Conservation (phyloP, 1,140 invertebrate genomes). For the Eupeodes corollae region DNA sequence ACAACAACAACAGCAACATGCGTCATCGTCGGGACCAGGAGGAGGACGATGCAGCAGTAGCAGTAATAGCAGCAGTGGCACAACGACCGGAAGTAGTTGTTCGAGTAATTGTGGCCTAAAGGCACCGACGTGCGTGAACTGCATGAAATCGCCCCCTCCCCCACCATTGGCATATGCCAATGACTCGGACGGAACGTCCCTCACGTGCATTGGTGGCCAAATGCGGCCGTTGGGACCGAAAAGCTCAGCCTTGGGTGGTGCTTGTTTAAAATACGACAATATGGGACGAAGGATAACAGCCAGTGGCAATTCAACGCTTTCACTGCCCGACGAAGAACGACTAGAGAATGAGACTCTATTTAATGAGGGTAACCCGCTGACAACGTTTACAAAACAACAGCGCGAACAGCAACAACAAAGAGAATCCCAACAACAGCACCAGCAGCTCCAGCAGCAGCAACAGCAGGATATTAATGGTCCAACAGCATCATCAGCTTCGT, state of each 20-base stretch:
- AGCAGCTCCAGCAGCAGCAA: slow-evolving; percentile 10
- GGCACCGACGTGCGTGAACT: slow-evolving; percentile 35
- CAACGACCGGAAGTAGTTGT: not conserved
- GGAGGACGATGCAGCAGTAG: slow-evolving; percentile 9
- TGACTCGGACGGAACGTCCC: not conserved
- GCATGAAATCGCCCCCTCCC: slow-evolving; percentile 37
- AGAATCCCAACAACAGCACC: slow-evolving; percentile 2
- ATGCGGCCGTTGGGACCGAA: slow-evolving; percentile 21
- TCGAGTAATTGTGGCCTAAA: slow-evolving; percentile 14
- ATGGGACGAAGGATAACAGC: slow-evolving; percentile 81
- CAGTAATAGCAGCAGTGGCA: slow-evolving; percentile 1
- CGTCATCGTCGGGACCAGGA: slow-evolving; percentile 11
- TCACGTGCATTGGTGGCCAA: not conserved
- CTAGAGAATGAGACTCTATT: slow-evolving; percentile 30
- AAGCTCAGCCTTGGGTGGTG: slow-evolving; percentile 3
- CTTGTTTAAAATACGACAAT: slow-evolving; percentile 64
- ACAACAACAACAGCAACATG: slow-evolving; percentile 24
- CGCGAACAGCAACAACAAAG: not conserved
- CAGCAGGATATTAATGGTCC: slow-evolving; percentile 5
- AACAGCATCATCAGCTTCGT: slow-evolving; percentile 4
- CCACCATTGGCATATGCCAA: slow-evolving; percentile 14
- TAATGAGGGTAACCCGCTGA: slow-evolving; percentile 14
- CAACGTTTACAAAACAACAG: slow-evolving; percentile 1
- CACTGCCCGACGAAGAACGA: slow-evolving; percentile 51
- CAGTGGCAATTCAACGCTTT: slow-evolving; percentile 69